These are phyloP conservation scores for Lasiurus borealis DNA, from an alignment of 2,113 vertebrate species.

Conservation along the genomic window DNA sequence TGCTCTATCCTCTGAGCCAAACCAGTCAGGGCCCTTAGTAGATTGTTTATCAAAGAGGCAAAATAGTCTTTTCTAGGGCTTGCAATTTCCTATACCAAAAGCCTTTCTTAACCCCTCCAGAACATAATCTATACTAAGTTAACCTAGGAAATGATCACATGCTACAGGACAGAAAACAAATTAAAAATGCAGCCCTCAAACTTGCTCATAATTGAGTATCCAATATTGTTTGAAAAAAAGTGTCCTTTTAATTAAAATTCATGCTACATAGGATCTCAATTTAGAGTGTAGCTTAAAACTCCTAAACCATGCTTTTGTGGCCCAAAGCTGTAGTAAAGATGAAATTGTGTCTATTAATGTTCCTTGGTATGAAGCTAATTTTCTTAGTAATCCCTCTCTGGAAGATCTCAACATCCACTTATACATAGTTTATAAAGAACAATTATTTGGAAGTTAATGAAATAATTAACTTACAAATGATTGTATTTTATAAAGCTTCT, in stretches of 20 bases:
- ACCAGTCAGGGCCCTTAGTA: background rate
- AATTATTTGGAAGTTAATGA: conserved; percentile 54
- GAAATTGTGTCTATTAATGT: background rate
- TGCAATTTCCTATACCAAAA: background rate
- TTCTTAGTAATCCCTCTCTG: conserved; percentile 24
- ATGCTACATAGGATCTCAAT: background rate
- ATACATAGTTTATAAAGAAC: conserved; percentile 28
- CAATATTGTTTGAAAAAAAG: background rate
- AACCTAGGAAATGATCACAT: background rate
- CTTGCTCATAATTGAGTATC: conserved; percentile 19
- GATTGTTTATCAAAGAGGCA: background rate
- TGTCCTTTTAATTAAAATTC: conserved; percentile 30
- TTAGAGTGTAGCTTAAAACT: background rate
- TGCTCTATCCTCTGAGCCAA: too few relatives aligned
- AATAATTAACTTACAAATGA: too few relatives aligned
- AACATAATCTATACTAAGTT: background rate
- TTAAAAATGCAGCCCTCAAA: background rate
- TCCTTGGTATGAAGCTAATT: conserved; percentile 40
- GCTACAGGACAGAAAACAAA: background rate
- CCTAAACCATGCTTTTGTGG: background rate
- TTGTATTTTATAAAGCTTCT: background rate
- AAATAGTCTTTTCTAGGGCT: background rate
- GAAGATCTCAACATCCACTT: conserved; percentile 40
- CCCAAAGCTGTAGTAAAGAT: background rate
- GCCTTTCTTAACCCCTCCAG: background rate